Evolutionary conservation across 2,888 invertebrate genomes (phyloP).

Genomic region (Spodoptera exigua): DNA sequence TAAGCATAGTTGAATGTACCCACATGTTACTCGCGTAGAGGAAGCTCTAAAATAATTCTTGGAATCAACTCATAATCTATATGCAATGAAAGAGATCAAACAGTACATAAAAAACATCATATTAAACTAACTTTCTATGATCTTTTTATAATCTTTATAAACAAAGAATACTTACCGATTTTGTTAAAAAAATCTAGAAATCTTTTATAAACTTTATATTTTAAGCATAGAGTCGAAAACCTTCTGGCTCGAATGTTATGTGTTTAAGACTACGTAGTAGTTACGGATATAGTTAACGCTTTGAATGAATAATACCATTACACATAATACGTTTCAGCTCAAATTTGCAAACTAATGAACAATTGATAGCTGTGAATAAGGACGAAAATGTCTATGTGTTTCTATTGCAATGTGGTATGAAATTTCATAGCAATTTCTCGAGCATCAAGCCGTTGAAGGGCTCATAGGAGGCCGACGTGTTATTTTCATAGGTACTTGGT

Average conservation of each 20-base stretch:
- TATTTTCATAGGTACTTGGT: slow-evolving; percentile 75
- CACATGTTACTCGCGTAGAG: slow-evolving; percentile 7
- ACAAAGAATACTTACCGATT: slow-evolving; percentile 41
- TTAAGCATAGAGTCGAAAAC: slow-evolving; percentile 30
- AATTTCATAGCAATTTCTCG: slow-evolving; percentile 54
- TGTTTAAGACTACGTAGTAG: slow-evolving; percentile 27
- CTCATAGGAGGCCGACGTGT: slow-evolving; percentile 62
- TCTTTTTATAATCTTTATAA: slow-evolving; percentile 36
- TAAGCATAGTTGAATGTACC: slow-evolving; percentile 29
- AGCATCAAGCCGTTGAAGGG: slow-evolving; percentile 61
- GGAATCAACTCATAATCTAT: slow-evolving; percentile 5
- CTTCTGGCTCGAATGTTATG: neutral
- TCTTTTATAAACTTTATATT: slow-evolving; percentile 16
- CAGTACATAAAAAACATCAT: slow-evolving; percentile 34
- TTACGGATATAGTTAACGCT: slow-evolving; percentile 24
- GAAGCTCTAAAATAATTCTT: neutral
- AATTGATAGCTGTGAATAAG: slow-evolving; percentile 30
- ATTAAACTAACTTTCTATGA: slow-evolving; percentile 30
- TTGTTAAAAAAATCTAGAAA: neutral
- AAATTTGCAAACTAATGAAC: slow-evolving; percentile 40
- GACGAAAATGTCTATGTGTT: slow-evolving; percentile 10
- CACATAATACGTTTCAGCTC: slow-evolving; percentile 23
- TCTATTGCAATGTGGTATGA: slow-evolving; percentile 37
- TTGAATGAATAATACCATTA: slow-evolving; percentile 39
- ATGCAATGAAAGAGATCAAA: slow-evolving; percentile 11